phyloP scores from a whole-genome alignment of 2,797 vertebrate genomes.

The Mus spretus region DNA sequence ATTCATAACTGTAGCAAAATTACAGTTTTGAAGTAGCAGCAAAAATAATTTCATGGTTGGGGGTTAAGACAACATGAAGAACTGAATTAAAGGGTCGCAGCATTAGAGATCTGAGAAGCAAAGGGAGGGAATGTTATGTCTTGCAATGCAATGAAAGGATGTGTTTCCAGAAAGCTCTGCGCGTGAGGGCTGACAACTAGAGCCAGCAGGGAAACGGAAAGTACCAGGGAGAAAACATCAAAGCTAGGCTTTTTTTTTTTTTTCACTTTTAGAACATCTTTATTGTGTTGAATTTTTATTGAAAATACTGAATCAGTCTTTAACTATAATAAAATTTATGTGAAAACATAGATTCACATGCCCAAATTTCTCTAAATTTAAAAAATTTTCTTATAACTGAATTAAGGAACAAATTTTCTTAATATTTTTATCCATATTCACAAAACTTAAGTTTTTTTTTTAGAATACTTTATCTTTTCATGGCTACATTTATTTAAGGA shows the following conservation, averaged over 20 bases:
- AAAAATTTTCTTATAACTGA: not conserved
- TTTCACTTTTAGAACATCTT: not conserved
- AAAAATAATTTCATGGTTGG: not conserved
- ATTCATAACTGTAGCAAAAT: not conserved
- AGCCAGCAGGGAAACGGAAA: not conserved
- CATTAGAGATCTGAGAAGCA: not conserved
- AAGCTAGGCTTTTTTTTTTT: too few species aligned
- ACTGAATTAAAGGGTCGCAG: not conserved
- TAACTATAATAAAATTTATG: slow-evolving; percentile 27
- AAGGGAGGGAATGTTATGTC: not conserved
- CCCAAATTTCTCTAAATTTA: slow-evolving; percentile 28
- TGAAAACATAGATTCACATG: slow-evolving; percentile 39
- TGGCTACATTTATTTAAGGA: not conserved
- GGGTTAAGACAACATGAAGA: not conserved
- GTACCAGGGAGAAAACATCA: not conserved
- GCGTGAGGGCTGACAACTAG: not conserved
- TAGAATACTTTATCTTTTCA: slow-evolving; percentile 12
- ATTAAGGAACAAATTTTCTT: slow-evolving; percentile 9
- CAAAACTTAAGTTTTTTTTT: not conserved
- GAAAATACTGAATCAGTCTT: slow-evolving; percentile 39
- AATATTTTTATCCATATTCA: slow-evolving; percentile 26
- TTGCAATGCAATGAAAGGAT: slow-evolving; percentile 10
- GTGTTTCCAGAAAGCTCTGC: not conserved
- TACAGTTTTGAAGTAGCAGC: not conserved
- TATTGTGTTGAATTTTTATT: slow-evolving; percentile 29